Evolutionary conservation across 1,140 invertebrate species (phyloP), one percentile per base, ranked within the genome.

Genomic region (Radopholus similis): DNA sequence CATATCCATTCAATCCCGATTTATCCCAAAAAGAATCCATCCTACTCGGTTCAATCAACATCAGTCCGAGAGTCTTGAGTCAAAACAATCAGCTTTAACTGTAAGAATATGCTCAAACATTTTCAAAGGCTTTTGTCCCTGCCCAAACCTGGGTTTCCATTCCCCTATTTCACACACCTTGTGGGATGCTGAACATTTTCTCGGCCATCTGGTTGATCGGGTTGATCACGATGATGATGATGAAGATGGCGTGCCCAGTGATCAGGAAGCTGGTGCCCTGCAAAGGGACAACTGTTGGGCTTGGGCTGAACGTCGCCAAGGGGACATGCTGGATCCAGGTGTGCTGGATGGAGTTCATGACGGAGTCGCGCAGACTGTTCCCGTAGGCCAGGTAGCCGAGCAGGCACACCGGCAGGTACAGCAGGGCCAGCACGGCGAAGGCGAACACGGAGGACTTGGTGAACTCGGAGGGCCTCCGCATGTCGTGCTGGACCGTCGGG

Each of bases 141-240:
- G n/a, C n/a, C n/a, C n/a, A n/a, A n/a, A n/a, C n/a, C n/a, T n/a
- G n/a, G n/a, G n/a, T n/a, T n/a, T n/a, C n/a, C n/a, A n/a, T n/a
- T n/a, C n/a, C n/a, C n/a, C n/a, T n/a, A n/a, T n/a, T n/a, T n/a
- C n/a, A n/a, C 38, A 6, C 26, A 82, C 77, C 40, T 35, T 82
- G 80, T 8, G 79, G 80, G 11, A 81, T 68, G 38, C 53, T 13
- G 64, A 80, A 75, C 5, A 78, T 28, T 37, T 82, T 80, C 62
- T 81, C 79, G 18, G 74, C 67, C 49, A 76, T 73, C 60, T 81
- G 78, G 54, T 77, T 81, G 23, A 81, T 47, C 18, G 78, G 78
- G 62, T 81, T 81, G 40, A 80, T 76, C 18, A 82, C 73, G 53
- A 81, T 80, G 11, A 77, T 81, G 18, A 81, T 57, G 21, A 77